These are phyloP conservation scores for Cossypha heuglini DNA, from an alignment of 2,797 vertebrate genomes.

Conservation along the genomic window DNA sequence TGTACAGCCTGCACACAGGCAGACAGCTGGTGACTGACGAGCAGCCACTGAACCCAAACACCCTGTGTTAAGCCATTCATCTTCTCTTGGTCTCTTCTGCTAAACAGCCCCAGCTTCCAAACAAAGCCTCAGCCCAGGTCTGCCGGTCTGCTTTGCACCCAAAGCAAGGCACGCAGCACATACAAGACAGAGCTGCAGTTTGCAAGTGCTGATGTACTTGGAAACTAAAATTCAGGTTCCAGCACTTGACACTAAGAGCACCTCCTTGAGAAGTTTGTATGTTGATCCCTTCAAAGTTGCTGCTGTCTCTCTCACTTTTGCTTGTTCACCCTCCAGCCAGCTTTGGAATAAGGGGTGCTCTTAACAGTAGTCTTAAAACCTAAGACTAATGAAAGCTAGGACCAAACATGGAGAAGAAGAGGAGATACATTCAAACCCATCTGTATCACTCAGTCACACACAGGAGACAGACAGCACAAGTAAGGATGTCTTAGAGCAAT, in stretches of 20 bases:
- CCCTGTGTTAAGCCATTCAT: not conserved
- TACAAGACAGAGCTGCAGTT: not conserved
- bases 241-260: not conserved
- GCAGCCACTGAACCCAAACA: conserved; percentile 13
- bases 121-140: not conserved
- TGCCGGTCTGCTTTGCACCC: not conserved
- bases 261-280: not conserved
- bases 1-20: not conserved
- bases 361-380: not conserved
- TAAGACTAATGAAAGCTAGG: not conserved
- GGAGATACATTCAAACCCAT: not conserved
- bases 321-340: not conserved
- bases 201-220: not conserved
- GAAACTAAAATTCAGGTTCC: not conserved
- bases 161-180: not conserved
- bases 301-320: not conserved
- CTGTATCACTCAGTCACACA: not conserved
- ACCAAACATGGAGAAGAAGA: not conserved
- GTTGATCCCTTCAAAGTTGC: not conserved
- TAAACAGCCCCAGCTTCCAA: not conserved
- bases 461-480: not conserved
- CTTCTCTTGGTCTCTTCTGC: not conserved
- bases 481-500: not conserved
- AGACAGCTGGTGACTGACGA: not conserved
- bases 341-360: not conserved